phyloP scores from a whole-genome alignment of 2,888 invertebrate species.

The Eutolmus rufibarbis region DNA sequence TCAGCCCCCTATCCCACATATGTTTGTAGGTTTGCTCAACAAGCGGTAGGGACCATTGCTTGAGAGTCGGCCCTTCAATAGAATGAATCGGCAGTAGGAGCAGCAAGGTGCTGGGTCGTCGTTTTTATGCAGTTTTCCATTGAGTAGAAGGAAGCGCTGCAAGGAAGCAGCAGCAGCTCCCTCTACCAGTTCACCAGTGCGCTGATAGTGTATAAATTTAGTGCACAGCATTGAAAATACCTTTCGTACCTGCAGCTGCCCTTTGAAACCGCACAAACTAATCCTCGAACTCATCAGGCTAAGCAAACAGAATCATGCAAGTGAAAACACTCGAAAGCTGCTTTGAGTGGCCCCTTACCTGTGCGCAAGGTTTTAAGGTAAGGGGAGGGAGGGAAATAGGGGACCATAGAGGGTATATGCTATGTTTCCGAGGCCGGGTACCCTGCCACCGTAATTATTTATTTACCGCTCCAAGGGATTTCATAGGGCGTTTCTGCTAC shows the following conservation, averaged over 20 bases:
- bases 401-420: background rate
- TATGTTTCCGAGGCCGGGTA: background rate
- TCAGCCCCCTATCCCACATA: background rate
- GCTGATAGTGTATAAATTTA: conserved; percentile 32
- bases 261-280: conserved; percentile 26
- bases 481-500: background rate
- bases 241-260: background rate
- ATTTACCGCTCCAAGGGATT: conserved; percentile 20
- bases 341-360: background rate
- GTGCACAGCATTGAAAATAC: conserved; percentile 7
- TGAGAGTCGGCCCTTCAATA: background rate
- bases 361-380: background rate
- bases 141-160: background rate
- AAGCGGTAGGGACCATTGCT: background rate
- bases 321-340: conserved; percentile 37
- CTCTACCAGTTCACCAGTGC: background rate
- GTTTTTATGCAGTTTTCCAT: background rate
- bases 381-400: background rate
- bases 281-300: conserved; percentile 45
- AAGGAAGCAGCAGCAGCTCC: background rate
- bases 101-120: background rate
- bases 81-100: background rate
- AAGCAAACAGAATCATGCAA: conserved; percentile 44
- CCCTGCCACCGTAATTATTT: conserved; percentile 16
- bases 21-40: background rate